Percentiles rank a stretch among this genome's conserved stretches.
These are phyloP conservation scores for Tokudaia muenninki DNA, from an alignment of 2,797 vertebrate genomes.

Conservation along the genomic window DNA sequence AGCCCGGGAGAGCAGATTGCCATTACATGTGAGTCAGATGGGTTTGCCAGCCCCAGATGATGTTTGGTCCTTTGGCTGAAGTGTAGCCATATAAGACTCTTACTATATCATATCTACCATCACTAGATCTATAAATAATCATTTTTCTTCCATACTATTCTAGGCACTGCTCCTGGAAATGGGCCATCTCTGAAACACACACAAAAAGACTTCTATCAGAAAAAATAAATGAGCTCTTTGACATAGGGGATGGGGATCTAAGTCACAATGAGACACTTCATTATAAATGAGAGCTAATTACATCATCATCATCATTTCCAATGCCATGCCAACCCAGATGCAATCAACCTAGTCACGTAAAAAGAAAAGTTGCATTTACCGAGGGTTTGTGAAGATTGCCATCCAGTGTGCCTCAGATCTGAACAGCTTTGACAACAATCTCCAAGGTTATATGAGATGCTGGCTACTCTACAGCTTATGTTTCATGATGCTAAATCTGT, in stretches of 20 bases:
- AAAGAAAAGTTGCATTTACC: neutral
- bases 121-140: neutral
- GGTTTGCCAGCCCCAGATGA: too few species aligned
- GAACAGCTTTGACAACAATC: neutral
- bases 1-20: neutral
- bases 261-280: neutral
- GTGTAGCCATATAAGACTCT: neutral
- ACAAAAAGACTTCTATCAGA: neutral
- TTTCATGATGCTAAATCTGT: neutral
- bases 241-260: neutral
- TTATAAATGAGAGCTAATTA: neutral
- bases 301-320: neutral
- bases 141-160: neutral
- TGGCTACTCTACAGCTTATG: neutral
- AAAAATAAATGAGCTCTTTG: neutral
- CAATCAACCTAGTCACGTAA: neutral
- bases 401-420: neutral
- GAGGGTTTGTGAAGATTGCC: neutral
- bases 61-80: neutral
- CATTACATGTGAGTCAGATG: fast-evolving
- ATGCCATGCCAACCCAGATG: neutral
- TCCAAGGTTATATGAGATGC: too few species aligned
- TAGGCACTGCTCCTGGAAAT: neutral
- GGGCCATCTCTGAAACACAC: neutral
- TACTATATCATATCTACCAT: neutral